A percentile compares a stretch with the other conserved stretches of the same genome.
Evolutionary conservation across 1,140 invertebrate species (phyloP).

Genomic region (Dinothrombium tinctorium): DNA sequence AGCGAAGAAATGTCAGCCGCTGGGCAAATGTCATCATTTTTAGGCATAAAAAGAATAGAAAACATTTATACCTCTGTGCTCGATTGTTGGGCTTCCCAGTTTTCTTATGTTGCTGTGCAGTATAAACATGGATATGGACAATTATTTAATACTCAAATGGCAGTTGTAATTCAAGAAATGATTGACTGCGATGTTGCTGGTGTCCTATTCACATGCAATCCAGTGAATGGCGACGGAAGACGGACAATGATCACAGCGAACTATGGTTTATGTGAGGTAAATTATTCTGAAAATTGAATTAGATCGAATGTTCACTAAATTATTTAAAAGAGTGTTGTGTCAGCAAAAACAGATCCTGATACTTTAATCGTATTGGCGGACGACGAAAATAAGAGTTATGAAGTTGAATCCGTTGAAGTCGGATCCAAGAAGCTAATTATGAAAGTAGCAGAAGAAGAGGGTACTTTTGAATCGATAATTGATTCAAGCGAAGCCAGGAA

Average conservation of each 20-base stretch:
- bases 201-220: conserved; percentile 53
- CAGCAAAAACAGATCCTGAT: conserved; percentile 44
- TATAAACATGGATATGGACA: conserved; percentile 44
- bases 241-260: conserved; percentile 46
- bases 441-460: too few species aligned
- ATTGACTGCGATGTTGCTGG: conserved; percentile 42
- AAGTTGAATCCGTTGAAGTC: too few species aligned
- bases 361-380: too few species aligned
- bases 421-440: too few species aligned
- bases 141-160: conserved; percentile 36
- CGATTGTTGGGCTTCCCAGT: conserved; percentile 55
- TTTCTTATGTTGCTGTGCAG: conserved; percentile 40
- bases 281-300: too few species aligned
- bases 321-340: conserved; percentile 44
- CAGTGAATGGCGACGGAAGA: conserved; percentile 36
- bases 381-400: too few species aligned
- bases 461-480: too few species aligned
- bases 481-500: too few species aligned
- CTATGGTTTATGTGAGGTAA: conserved; percentile 57
- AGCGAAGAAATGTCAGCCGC: conserved; percentile 46
- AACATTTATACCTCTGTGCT: conserved; percentile 30
- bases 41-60: conserved; percentile 30
- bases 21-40: conserved; percentile 54
- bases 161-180: conserved; percentile 56
- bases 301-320: too few species aligned